Conservation (phyloP, 2,113 vertebrate genomes). For the Zapus hudsonius region DNA sequence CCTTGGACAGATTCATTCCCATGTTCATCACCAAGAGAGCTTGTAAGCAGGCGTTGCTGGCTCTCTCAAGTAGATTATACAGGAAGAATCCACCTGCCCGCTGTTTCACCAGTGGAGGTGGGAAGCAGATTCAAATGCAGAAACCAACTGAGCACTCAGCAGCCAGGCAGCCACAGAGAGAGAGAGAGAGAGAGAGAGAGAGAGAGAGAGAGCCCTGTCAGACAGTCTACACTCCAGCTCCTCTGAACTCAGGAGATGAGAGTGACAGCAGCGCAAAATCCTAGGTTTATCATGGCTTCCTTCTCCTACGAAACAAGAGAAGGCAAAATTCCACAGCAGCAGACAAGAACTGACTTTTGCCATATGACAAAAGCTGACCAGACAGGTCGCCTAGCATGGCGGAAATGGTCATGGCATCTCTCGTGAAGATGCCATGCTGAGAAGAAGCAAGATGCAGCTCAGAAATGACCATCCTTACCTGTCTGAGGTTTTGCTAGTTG, state of each 20-base stretch:
- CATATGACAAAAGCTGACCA: not conserved
- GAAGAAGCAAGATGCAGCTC: not conserved
- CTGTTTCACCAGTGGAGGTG: not conserved
- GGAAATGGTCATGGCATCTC: not conserved
- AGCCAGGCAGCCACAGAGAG: not conserved
- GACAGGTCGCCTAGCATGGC: not conserved
- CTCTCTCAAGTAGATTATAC: not conserved
- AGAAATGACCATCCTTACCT: not conserved
- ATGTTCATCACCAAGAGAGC: not conserved
- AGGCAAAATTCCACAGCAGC: not conserved
- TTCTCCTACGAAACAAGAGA: not conserved
- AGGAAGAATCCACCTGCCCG: not conserved
- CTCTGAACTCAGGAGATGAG: not conserved
- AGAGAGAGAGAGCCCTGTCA: not conserved
- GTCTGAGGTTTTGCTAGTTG: not conserved
- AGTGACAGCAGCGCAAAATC: not conserved
- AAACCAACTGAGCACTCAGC: not conserved
- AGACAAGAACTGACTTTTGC: not conserved
- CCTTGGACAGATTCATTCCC: not conserved
- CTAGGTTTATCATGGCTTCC: not conserved
- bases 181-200: no score
- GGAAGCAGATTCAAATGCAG: not conserved
- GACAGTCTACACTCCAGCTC: not conserved
- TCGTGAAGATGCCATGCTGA: conserved; percentile 50
- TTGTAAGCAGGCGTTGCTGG: not conserved